Evolutionary conservation across 64 coral and sea anemone species (phyloP), one percentile per base, ranked within the genome.

Genomic region (Montipora sp.): DNA sequence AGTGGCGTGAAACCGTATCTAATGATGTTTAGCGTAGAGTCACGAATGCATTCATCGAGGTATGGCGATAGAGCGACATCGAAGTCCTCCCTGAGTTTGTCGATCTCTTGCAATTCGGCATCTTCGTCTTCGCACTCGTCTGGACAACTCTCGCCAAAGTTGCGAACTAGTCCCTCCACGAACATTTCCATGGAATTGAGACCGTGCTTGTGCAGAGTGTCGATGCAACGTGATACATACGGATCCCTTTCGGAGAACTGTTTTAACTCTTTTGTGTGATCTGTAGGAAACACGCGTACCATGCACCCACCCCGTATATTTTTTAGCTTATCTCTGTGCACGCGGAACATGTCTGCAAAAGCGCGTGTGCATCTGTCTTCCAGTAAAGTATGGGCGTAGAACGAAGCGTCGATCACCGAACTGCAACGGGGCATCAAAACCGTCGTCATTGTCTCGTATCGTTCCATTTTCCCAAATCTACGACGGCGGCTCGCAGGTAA

Each of bases 141-240:
- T 3, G 3, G 11, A 4, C 0, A 44, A 7, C 46, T 24, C 1
- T 44, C 73, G 8, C 73, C 24, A 12, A 75, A 45, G 0, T 44
- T 6, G 73, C 73, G 73, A 75, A 75, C 24, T 2, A 75, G 73
- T 11, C 73, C 73, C 14, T 75, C 22, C 21, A 75, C 2, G 11
- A 75, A 75, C 73, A 75, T 75, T 24, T 75, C 73, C 73, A 44
- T 75, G 6, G 73, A 11, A 9, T 75, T 75, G 11, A 75, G 73
- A 1, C 73, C 44, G 8, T 0, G 9, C 9, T 43, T 44, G 24
- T 43, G 11, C 0, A 75, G 1, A 46, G 11, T 0, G 8, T 75
- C 73, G 73, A 75, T 46, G 10, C 73, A 75, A 3, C 73, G 73
- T 14, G 24, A 36, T 36, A 75, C 73, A 36, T 75, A 8, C 0